Base-by-base conservation (phyloP, 2,113 vertebrate species). In the Lampris megalopsis region DNA sequence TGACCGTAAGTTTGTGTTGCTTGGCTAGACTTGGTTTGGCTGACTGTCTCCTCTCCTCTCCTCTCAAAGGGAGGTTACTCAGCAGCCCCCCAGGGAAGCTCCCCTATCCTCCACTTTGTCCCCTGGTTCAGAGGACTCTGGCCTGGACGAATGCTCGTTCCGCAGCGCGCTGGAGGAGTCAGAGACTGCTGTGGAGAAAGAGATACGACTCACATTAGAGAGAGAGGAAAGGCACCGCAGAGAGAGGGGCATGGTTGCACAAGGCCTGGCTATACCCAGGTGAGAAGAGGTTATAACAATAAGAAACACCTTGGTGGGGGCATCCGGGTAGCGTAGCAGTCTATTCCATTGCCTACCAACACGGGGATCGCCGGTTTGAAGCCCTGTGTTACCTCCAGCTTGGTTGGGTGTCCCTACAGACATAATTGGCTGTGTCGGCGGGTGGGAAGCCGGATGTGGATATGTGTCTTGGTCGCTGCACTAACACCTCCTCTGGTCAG, bases 121-220 rank as follows among this genome's bases (percentile, higher is more conserved):
- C 54, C 89, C 90, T 5, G 73, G 85, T 64, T 92, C 91, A 1
- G 92, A 93, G 78, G 92, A 93, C 84, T 93, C 91, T 0, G 90
- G 90, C 11, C 81, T 92, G 68, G 91, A 91, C 5, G 92, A 92
- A 50, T 76, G 58, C 2, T 88, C 75, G 0, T 89, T 72, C 70
- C 85, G 90, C 40, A 82, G 88, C 50, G 66, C 83, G n/a, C 71
- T 81, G 58, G 90, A 91, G 61, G 89, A 92, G 5, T 66, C 82
- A 0, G 93, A 93, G 83, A 94, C 64, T 1, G 83, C 92, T 0
- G 92, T 94, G 62, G 93, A 94, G 71, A 75, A 85, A 73, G 93
- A 94, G 86, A 93, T 94, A 73, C 82, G 92, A 1, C 48, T 87
- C 69, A 91, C 90, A n/a, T 74, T 94, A 41, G 90, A 94, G 78